phyloP scores from a whole-genome alignment of 2,113 vertebrate genomes.

The Spea bombifrons region DNA sequence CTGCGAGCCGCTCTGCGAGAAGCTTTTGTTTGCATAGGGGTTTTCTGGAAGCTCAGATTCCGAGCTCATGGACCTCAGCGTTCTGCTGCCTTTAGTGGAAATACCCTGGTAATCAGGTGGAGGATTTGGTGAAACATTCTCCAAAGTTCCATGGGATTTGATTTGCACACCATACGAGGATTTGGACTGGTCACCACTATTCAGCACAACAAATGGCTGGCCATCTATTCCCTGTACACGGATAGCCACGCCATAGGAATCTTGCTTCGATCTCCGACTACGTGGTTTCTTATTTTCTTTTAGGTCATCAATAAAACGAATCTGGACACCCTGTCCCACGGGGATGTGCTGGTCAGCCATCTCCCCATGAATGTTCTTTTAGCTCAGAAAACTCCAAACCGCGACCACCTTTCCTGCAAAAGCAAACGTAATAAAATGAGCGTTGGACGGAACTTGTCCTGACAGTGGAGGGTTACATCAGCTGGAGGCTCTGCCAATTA shows the following conservation, averaged over 20 bases:
- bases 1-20: constrained; percentile 19
- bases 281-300: constrained; percentile 56
- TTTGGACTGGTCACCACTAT: constrained; percentile 84
- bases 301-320: constrained; percentile 86
- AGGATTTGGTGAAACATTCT: background rate
- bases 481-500: no score
- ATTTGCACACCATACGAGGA: constrained; percentile 86
- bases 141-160: constrained; percentile 54
- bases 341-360: constrained; percentile 69
- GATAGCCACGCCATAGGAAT: constrained; percentile 85
- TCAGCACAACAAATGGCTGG: constrained; percentile 91
- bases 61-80: constrained; percentile 47
- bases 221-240: constrained; percentile 89
- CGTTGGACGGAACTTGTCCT: background rate
- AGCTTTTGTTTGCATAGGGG: constrained; percentile 44
- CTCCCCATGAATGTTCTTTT: constrained; percentile 42
- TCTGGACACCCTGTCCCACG: constrained; percentile 86
- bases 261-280: constrained; percentile 55
- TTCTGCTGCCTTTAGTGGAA: background rate
- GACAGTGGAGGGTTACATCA: no score
- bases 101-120: background rate
- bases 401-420: background rate
- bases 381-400: constrained; percentile 10
- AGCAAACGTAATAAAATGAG: background rate
- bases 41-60: constrained; percentile 61